These are phyloP conservation scores for Nettapus auritus DNA, from an alignment of 2,113 vertebrate genomes.

Conservation along the genomic window DNA sequence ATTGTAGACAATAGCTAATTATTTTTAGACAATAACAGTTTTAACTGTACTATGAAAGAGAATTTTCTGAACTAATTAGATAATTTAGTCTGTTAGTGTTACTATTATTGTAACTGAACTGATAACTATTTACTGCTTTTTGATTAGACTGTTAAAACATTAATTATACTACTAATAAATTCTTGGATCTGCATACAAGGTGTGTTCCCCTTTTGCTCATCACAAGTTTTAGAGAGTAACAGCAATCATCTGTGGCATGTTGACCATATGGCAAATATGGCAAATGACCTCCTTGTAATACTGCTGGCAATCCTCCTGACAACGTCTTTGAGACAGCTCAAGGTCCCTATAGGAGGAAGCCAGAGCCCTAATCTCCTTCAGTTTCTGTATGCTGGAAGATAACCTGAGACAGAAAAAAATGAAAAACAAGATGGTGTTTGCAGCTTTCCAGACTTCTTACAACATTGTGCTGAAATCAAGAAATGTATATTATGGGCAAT, in stretches of 20 bases:
- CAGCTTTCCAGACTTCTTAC: background rate
- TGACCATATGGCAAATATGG: constrained; percentile 38
- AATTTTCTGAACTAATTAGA: background rate
- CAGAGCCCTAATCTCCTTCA: background rate
- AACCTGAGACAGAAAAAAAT: background rate
- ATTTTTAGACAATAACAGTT: background rate
- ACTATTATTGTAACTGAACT: background rate
- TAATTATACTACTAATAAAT: background rate
- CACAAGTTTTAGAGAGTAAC: constrained; percentile 6
- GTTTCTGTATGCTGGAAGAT: background rate
- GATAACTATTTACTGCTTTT: background rate
- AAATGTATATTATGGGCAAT: background rate
- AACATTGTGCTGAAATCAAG: background rate
- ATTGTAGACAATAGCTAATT: background rate
- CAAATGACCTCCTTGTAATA: constrained; percentile 38
- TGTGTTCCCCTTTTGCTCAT: background rate
- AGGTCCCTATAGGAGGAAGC: background rate
- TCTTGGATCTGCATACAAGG: background rate
- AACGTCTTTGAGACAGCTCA: background rate
- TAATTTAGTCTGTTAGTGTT: background rate
- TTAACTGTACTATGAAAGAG: background rate
- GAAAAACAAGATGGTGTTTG: background rate
- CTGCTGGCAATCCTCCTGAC: background rate
- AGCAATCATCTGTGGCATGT: background rate
- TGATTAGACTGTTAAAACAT: background rate